Evolutionary conservation across 2,113 vertebrate species (phyloP).

Genomic region (Catagonus wagneri): DNA sequence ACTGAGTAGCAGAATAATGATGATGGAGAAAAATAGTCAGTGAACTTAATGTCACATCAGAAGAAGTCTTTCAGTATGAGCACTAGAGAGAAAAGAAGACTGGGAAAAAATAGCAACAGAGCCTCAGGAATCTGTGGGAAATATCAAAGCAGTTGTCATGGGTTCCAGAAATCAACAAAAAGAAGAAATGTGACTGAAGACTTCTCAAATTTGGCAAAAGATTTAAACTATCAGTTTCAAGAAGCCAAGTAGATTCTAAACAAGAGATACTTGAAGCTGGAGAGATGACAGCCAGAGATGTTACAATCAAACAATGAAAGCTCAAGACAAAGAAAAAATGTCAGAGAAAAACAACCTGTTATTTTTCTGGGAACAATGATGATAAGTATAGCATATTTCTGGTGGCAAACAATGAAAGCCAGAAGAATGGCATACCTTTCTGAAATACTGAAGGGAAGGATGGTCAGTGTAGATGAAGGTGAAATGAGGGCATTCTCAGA

Average conservation of each 20-base stretch:
- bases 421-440: not conserved
- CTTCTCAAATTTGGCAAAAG: not conserved
- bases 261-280: not conserved
- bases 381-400: not conserved
- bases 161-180: not conserved
- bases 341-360: not conserved
- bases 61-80: not conserved
- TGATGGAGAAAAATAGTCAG: not conserved
- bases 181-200: conserved; percentile 16
- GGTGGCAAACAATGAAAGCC: not conserved
- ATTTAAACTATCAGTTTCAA: not conserved
- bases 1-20: not conserved
- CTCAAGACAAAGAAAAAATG: not conserved
- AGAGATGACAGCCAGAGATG: not conserved
- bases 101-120: not conserved
- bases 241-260: not conserved
- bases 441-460: not conserved
- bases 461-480: not conserved
- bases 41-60: not conserved
- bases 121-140: not conserved
- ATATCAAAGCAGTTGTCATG: not conserved
- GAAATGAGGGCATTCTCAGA: not conserved
- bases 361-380: not conserved
- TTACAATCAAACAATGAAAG: not conserved
- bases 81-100: not conserved